Conservation (phyloP, 2,888 invertebrate genomes). For the Lymantria dispar region DNA sequence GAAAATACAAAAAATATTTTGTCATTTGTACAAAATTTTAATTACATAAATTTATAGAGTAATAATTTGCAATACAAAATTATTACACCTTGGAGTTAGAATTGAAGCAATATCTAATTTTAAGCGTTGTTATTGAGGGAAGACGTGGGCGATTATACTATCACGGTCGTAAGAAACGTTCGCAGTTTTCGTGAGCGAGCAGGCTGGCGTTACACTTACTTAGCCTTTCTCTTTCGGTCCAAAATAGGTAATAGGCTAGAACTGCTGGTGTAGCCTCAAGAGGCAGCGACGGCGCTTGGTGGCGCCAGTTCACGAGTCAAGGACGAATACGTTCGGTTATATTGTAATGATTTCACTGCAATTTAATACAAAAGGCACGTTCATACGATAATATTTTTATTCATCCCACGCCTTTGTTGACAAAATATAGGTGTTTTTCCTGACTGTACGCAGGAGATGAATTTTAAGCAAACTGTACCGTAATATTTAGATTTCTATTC, state of each 20-base stretch:
- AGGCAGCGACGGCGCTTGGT: conserved; percentile 31
- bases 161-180: conserved; percentile 13
- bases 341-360: conserved; percentile 37
- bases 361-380: conserved; percentile 17
- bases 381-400: conserved; percentile 8
- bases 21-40: too few species aligned
- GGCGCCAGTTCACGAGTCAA: conserved; percentile 66
- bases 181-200: conserved; percentile 34
- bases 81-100: not conserved
- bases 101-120: not conserved
- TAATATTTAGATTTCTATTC: conserved; percentile 17
- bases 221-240: conserved; percentile 40
- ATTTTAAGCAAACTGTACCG: conserved; percentile 7
- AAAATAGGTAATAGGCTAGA: conserved; percentile 47
- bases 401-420: conserved; percentile 15
- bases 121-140: conserved; percentile 34
- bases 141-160: conserved; percentile 13
- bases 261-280: conserved; percentile 30
- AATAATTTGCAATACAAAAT: too few species aligned
- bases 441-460: conserved; percentile 3
- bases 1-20: too few species aligned
- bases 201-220: conserved; percentile 29
- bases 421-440: conserved; percentile 15
- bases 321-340: conserved; percentile 50
- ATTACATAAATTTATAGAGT: too few species aligned